Percentiles rank a stretch among this genome's conserved stretches.
Conservation (phyloP, 2,113 vertebrate species). For the Sarotherodon lohbergeri region DNA sequence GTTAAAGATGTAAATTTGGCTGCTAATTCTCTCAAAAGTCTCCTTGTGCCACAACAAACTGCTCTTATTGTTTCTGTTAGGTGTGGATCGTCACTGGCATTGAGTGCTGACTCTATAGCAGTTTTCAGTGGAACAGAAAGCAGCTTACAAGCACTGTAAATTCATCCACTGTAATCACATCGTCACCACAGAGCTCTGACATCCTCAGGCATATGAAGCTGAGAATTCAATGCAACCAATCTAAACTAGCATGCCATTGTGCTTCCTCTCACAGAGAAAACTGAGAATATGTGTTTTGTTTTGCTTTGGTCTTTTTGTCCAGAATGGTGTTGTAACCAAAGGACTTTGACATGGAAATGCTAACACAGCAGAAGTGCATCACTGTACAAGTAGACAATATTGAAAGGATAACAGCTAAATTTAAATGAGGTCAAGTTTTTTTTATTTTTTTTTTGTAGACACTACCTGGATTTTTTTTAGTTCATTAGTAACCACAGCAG, state of each 20-base stretch:
- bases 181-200: not conserved
- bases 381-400: not conserved
- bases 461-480: not conserved
- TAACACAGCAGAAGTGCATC: not conserved
- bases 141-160: not conserved
- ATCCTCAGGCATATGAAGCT: not conserved
- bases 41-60: not conserved
- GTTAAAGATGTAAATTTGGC: not conserved
- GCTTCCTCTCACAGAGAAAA: not conserved
- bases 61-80: not conserved
- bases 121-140: not conserved
- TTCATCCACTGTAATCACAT: not conserved
- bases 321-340: not conserved
- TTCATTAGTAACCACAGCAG: not conserved
- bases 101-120: not conserved
- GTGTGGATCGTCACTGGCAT: not conserved
- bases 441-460: not conserved
- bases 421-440: not conserved
- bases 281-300: not conserved
- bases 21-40: not conserved
- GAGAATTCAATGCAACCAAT: not conserved
- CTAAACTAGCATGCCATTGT: not conserved
- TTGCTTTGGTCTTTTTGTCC: not conserved
- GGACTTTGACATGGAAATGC: not conserved
- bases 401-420: not conserved